Evolutionary conservation across 1,140 invertebrate species (phyloP), one percentile per base, ranked within the genome.

Genomic region (Meteorus sp.): DNA sequence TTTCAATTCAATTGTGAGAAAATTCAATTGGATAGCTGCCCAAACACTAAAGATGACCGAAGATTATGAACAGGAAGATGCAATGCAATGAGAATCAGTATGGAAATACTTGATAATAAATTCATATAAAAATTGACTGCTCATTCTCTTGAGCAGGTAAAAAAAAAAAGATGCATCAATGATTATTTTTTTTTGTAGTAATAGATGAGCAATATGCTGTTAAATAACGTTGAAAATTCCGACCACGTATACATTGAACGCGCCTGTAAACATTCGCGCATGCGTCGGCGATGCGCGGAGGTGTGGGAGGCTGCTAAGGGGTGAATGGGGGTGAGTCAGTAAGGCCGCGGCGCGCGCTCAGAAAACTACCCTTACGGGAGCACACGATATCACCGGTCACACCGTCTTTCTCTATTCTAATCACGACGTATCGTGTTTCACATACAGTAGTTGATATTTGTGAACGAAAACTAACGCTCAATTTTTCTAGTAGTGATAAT

Each of bases 281-380:
- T 37, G 47, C 45, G 56, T 31, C 22, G 17, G 35, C 22, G 35
- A 27, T 22, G 13, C 19, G 27, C 22, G 19, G 13, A 31, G 39
- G 23, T 31, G 27, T 29, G 33, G 56, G 25, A 19, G 23, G 19
- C 22, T 25, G 55, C 53, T 65, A 60, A 62, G 67, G 65, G 74
- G 76, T 72, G 66, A 67, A 71, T 72, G 74, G 73, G 72, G 75
- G 76, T 74, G 73, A 78, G 72, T 79, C 78, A 80, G 78, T 80
- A 74, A 76, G 69, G 76, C 75, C 78, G 76, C 74, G 72, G 75
- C 78, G 76, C 77, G 78, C 78, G 77, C 73, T 76, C 72, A 69
- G 78, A 75, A 71, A 75, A 78, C 71, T 78, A 73, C 75, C 72
- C 65, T 72, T 69, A 65, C 67, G 65, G 59, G 51, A 55, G 59